A percentile compares a stretch with the other conserved stretches of the same genome.
phyloP scores from a whole-genome alignment of 2,113 vertebrate genomes.

The Diadophis punctatus region DNA sequence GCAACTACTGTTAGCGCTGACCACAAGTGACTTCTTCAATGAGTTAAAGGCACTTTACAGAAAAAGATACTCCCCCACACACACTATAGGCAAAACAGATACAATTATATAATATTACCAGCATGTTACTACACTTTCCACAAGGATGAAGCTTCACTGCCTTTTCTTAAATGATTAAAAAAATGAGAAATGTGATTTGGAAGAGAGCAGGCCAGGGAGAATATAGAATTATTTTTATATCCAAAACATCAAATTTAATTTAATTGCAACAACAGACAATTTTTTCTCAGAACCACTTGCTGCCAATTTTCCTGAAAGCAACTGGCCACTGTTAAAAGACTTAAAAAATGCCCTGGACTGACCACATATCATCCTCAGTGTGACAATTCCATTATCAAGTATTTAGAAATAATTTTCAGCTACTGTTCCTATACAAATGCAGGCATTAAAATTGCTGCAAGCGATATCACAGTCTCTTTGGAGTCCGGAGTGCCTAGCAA shows the following conservation, averaged over 20 bases:
- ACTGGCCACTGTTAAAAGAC: not conserved
- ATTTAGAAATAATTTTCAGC: not conserved
- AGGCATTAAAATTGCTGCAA: not conserved
- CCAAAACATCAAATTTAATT: not conserved
- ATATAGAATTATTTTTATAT: constrained; percentile 2
- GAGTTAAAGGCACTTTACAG: not conserved
- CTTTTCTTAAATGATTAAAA: not conserved
- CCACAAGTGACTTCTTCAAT: not conserved
- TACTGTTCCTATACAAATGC: constrained; percentile 13
- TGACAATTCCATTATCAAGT: constrained; percentile 2
- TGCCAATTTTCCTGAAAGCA: not conserved
- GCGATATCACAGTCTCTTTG: constrained; percentile 12
- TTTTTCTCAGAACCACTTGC: not conserved
- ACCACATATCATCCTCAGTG: constrained; percentile 19
- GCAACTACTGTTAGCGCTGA: not conserved
- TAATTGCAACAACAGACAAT: not conserved
- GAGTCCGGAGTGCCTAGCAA: constrained; percentile 5
- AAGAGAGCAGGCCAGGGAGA: not conserved
- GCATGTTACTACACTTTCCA: not conserved
- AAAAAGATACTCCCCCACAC: not conserved
- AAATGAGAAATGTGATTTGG: not conserved
- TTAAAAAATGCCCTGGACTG: not conserved
- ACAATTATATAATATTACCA: not conserved
- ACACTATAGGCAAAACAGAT: not conserved
- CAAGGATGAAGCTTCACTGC: not conserved